phyloP scores from a whole-genome alignment of 1,140 invertebrate genomes.

The Coptotermes formosanus region DNA sequence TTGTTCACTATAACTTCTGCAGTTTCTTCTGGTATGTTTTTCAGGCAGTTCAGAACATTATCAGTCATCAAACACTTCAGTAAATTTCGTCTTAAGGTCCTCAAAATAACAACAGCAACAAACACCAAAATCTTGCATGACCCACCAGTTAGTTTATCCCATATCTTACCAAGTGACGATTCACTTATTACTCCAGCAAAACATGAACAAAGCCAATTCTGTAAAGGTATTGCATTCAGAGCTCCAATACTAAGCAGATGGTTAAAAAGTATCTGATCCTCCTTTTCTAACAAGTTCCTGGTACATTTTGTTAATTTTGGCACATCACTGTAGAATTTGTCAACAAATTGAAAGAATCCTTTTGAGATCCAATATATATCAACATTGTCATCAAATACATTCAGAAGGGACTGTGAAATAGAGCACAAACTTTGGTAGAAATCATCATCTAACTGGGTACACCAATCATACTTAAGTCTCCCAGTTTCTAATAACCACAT shows the following conservation, averaged over 20 bases:
- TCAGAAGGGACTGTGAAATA: constrained; percentile 44
- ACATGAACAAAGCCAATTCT: constrained; percentile 72
- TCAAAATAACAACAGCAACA: constrained; percentile 70
- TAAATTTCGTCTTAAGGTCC: constrained; percentile 64
- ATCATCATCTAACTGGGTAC: constrained; percentile 32
- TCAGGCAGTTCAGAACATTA: constrained; percentile 61
- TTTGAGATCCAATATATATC: constrained; percentile 50
- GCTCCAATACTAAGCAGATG: constrained; percentile 28
- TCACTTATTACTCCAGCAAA: constrained; percentile 78
- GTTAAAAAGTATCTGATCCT: constrained; percentile 41
- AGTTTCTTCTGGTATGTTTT: constrained; percentile 72
- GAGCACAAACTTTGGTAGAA: constrained; percentile 25
- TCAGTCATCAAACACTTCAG: constrained; percentile 59
- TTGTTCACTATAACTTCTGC: constrained; percentile 74
- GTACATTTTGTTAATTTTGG: constrained; percentile 38
- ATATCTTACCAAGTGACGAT: constrained; percentile 76
- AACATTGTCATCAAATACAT: constrained; percentile 45
- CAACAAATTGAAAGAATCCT: constrained; percentile 45
- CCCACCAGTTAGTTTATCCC: constrained; percentile 84
- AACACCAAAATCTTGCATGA: constrained; percentile 78
- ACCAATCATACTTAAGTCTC: constrained; percentile 60
- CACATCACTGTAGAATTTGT: constrained; percentile 39
- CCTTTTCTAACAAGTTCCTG: constrained; percentile 41
- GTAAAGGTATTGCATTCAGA: constrained; percentile 23
- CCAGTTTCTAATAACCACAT: constrained; percentile 76